Base-by-base conservation (phyloP, 2,888 invertebrate species). In the Anodontia alba region DNA sequence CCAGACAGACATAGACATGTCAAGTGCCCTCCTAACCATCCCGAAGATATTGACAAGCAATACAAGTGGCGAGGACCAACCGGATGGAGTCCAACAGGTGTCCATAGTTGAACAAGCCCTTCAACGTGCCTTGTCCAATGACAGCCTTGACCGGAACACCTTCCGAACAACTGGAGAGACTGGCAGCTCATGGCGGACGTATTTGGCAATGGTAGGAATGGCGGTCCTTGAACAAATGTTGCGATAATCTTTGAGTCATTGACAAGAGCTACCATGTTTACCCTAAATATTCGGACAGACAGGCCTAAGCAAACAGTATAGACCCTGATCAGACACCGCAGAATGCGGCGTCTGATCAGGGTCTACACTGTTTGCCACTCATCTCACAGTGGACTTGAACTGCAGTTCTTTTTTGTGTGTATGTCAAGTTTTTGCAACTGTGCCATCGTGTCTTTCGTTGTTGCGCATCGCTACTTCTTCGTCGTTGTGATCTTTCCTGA, bases 1-100 rank as follows among this genome's bases (percentile, higher is more conserved):
- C 17, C 90, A 90, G 76, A 90, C 89, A 2, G 86, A 88, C 66
- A 86, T 89, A 29, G 87, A 86, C 46, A 69, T 83, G 31, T 83
- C 87, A 23, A 87, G 85, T 12, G 69, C 87, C 26, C 68, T 89
- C 57, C 80, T 90, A 33, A 74, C 90, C 26, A 68, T 89, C 10
- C 89, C 90, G 0, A 82, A 76, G 66, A 62, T 23, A 23, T 31
- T 81, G 5, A 57, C 57, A 8, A 69, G 57, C 70, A 42, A 23
- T 66, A 73, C 72, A 71, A 38, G 73, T 72, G 10, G 62, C 71
- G 38, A 42, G 51, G 17, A 67, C 68, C 42, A 42, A 66, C 10
- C 42, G 54, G 51, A 43, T 38, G 67, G 78, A 51, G n/a, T 71
- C 38, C 23, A 31, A 1, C 57, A 76, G 70, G 51, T 81, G 67